Conservation (phyloP, 2,113 vertebrate genomes). For the Trichomycterus rosablanca region DNA sequence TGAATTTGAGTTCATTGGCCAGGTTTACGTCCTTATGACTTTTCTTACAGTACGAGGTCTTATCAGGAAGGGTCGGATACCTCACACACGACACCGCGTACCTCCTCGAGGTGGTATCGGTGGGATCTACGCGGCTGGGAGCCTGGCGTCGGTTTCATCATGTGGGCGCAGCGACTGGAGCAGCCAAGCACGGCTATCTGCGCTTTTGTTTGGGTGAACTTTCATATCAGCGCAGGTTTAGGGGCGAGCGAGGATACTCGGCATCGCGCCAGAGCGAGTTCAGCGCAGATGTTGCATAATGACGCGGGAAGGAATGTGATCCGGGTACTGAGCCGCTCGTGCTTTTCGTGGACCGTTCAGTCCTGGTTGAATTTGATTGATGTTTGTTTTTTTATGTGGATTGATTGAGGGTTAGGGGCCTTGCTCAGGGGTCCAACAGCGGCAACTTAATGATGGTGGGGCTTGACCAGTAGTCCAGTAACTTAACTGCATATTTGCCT, state of each 20-base stretch:
- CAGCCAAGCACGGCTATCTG: constrained; percentile 37
- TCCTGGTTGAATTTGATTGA: not conserved
- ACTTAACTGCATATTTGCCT: too few relatives aligned
- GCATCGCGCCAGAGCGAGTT: not conserved
- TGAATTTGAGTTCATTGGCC: too few relatives aligned
- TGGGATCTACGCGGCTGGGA: constrained; percentile 40
- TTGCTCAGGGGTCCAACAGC: too few relatives aligned
- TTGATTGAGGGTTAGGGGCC: too few relatives aligned
- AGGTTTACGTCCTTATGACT: too few relatives aligned
- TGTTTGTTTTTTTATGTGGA: too few relatives aligned
- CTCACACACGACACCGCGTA: too few relatives aligned
- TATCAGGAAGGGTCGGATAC: too few relatives aligned
- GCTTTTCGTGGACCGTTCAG: not conserved
- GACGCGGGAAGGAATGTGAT: not conserved
- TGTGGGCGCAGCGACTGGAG: constrained; percentile 31
- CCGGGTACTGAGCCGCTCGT: not conserved
- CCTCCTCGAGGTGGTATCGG: too few relatives aligned
- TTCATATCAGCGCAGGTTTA: constrained; percentile 13
- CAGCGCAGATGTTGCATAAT: constrained; percentile 13
- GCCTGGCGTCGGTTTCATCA: constrained; percentile 48
- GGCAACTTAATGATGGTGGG: too few relatives aligned
- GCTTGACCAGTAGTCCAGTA: too few relatives aligned
- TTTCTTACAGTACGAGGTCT: too few relatives aligned
- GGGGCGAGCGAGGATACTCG: constrained; percentile 2
- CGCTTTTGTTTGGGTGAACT: constrained; percentile 31